Evolutionary conservation across 2,888 invertebrate species (phyloP).

Genomic region (Dione juno): DNA sequence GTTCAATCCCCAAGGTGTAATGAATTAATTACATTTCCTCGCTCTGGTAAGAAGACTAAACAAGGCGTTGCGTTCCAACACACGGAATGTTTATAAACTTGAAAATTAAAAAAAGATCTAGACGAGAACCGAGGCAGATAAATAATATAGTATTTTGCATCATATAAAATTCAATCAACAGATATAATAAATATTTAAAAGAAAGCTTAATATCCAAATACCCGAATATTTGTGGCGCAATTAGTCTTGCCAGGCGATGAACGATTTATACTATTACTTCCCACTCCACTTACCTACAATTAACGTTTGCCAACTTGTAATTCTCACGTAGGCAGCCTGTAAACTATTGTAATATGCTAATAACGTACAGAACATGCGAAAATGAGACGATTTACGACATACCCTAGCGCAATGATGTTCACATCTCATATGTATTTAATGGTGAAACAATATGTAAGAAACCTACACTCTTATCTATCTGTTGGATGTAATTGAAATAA

Average conservation of each 20-base stretch:
- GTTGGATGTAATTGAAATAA: not conserved
- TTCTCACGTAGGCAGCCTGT: conserved; percentile 42
- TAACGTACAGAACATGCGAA: conserved; percentile 36
- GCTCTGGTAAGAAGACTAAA: not conserved
- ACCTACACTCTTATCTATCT: conserved; percentile 1
- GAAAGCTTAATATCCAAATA: conserved; percentile 23
- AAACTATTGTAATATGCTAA: conserved; percentile 45
- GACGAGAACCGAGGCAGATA: not conserved
- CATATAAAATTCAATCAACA: not conserved
- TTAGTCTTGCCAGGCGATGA: not conserved
- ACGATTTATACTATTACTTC: conserved; percentile 26
- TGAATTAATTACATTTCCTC: not conserved
- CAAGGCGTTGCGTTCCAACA: not conserved
- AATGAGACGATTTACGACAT: conserved; percentile 40
- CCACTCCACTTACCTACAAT: conserved; percentile 32
- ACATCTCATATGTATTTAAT: conserved; percentile 27
- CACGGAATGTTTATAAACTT: too few relatives aligned
- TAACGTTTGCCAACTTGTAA: conserved; percentile 31
- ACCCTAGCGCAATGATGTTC: conserved; percentile 22
- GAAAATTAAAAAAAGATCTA: too few relatives aligned
- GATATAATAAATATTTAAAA: conserved; percentile 3
- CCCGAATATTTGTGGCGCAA: conserved; percentile 2
- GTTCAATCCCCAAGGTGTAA: not conserved
- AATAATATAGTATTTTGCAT: not conserved
- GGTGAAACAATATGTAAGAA: conserved; percentile 17